A percentile compares a stretch with the other conserved stretches of the same genome.
Conservation (phyloP, 2,888 invertebrate species). For the Nephrotoma guestfalica region DNA sequence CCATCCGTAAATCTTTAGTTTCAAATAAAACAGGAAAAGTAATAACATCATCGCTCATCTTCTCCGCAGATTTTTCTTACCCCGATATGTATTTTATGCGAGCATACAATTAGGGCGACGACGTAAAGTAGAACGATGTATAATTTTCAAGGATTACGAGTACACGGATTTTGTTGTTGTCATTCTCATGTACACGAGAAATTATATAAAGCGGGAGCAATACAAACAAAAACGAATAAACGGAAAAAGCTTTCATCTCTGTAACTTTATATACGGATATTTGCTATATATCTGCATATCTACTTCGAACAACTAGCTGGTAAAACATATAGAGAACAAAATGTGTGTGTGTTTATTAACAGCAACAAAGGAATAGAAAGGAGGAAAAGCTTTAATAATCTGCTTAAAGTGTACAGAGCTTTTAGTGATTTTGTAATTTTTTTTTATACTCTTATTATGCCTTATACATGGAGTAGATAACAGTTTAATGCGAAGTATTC, state of each 20-base stretch:
- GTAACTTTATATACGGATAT: not conserved
- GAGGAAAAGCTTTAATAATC: not conserved
- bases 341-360: not conserved
- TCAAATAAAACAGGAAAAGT: not conserved
- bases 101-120: not conserved
- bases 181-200: not conserved
- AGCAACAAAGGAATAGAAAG: not conserved
- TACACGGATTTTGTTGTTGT: not conserved
- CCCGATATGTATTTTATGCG: not conserved
- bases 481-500: no score
- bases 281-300: not conserved
- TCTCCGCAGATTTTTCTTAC: not conserved
- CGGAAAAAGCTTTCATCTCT: not conserved
- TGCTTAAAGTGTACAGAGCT: not conserved
- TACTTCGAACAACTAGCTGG: not conserved
- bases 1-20: not conserved
- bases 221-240: not conserved
- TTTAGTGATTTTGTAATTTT: not conserved
- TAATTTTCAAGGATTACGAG: not conserved
- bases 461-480: no score
- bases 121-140: not conserved
- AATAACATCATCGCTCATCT: not conserved
- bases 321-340: not conserved
- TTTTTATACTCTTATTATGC: no score
- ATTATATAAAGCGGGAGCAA: not conserved